A percentile compares a stretch with the other conserved stretches of the same genome.
These are phyloP conservation scores for Sinocyclocheilus anophthalmus DNA, from an alignment of 2,113 vertebrate genomes.

Conservation along the genomic window DNA sequence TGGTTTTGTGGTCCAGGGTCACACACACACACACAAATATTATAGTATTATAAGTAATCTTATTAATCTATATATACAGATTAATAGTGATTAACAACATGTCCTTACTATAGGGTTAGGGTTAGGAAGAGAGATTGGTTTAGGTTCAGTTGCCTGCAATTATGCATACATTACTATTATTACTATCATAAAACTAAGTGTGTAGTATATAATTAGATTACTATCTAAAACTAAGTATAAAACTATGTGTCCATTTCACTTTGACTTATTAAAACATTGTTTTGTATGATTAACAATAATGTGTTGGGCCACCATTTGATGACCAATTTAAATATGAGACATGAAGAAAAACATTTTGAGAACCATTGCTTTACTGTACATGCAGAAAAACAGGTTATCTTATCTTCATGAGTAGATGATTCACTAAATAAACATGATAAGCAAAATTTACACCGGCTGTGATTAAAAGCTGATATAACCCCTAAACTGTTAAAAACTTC, in stretches of 20 bases:
- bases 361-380: conserved; percentile 63
- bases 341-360: conserved; percentile 62
- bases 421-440: conserved; percentile 60
- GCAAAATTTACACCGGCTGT: conserved; percentile 61
- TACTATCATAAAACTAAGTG: background rate
- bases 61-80: no score
- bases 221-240: background rate
- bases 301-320: background rate
- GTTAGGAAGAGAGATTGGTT: no score
- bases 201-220: no score
- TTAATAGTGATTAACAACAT: no score
- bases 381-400: background rate
- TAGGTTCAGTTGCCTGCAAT: background rate
- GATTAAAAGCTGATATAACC: conserved; percentile 62
- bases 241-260: background rate
- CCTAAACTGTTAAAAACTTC: background rate
- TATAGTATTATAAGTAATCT: no score
- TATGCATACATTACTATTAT: background rate
- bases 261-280: background rate
- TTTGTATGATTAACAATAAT: background rate
- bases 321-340: background rate
- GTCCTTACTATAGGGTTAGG: no score
- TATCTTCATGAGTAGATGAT: conserved; percentile 60
- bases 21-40: no score
- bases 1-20: no score